Base-by-base conservation (phyloP, 2,888 invertebrate genomes). In the Heterodera filipjevi region DNA sequence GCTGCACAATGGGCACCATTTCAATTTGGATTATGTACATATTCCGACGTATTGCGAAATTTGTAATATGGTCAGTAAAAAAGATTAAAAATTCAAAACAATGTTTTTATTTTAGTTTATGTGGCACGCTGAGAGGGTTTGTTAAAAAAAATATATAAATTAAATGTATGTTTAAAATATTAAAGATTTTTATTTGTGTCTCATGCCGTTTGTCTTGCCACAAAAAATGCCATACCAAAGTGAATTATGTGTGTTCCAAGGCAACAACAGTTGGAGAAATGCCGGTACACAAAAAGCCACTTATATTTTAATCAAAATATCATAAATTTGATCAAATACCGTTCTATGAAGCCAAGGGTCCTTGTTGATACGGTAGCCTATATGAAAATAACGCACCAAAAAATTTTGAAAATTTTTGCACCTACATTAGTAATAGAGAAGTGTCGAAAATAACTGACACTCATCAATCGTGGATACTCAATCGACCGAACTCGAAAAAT, bases 41-140 rank as follows among this genome's bases (percentile, higher is more conserved):
- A 96, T 96, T 88, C 95, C 95, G 22, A 96, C 96, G 6, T 95
- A 94, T 86, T 97, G 96, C 90, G 96, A 97, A 91, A 93, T 95
- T 82, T 96, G 80, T 46, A 75, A 75, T 35, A 59, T 75, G 66
- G 75, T 78, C 32, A 16, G 78, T 33, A 33, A 64, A 33, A 71
- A 77, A 32, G 16, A 33, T 46, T 2, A 19, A 30, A 14, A 35
- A 77, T 27, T 77, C 19, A 75, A 46, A 16, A 6, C 2, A 75
- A 53, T 32, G 6, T 10, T 3, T 39, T 6, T 30, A 33, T 81
- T 81, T 84, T 79, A 86, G 78, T 87, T 94, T 93, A 94, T 96
- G 93, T 96, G 96, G 96, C 95, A 96, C 79, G 94, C 95, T 81
- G 96, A 96, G 90, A 92, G 68, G 68, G 77, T 76, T 39, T 14